phyloP scores from a whole-genome alignment of 2,888 invertebrate genomes.

The Ectemnius cavifrons region DNA sequence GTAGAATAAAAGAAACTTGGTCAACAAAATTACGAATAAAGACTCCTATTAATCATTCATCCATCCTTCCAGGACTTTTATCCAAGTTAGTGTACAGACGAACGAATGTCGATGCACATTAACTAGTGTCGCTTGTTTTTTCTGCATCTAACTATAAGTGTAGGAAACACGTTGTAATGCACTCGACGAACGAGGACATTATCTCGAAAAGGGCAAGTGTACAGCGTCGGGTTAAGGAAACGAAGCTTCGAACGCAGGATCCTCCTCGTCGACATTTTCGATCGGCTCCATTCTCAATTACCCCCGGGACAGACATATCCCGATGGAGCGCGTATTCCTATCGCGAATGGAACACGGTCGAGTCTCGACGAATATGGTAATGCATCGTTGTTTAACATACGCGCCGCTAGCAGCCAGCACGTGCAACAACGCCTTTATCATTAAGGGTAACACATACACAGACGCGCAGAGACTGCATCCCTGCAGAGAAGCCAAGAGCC shows the following conservation, averaged over 20 bases:
- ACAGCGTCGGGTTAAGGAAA: neutral
- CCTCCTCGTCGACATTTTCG: conserved; percentile 3
- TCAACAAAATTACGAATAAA: no score
- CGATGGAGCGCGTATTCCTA: conserved; percentile 32
- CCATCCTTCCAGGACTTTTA: no score
- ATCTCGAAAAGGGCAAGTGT: neutral
- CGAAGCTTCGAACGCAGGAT: neutral
- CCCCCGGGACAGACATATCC: conserved; percentile 36
- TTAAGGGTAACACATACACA: conserved; percentile 63
- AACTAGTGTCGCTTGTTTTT: neutral
- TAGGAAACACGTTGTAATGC: neutral
- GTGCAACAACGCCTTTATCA: conserved; percentile 69
- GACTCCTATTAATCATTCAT: no score
- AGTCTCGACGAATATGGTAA: conserved; percentile 63
- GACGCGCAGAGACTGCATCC: conserved; percentile 52
- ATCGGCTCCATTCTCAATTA: conserved; percentile 44
- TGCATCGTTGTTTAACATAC: conserved; percentile 65
- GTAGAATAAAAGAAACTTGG: no score
- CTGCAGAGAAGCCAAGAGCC: conserved; percentile 9
- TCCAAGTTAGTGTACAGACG: no score
- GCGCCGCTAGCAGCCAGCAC: conserved; percentile 60
- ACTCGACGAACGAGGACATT: neutral
- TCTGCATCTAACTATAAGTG: neutral
- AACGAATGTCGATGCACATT: neutral
- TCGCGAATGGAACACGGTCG: conserved; percentile 33